Evolutionary conservation across 2,113 vertebrate species (phyloP).

Genomic region (Halichoeres trimaculatus): DNA sequence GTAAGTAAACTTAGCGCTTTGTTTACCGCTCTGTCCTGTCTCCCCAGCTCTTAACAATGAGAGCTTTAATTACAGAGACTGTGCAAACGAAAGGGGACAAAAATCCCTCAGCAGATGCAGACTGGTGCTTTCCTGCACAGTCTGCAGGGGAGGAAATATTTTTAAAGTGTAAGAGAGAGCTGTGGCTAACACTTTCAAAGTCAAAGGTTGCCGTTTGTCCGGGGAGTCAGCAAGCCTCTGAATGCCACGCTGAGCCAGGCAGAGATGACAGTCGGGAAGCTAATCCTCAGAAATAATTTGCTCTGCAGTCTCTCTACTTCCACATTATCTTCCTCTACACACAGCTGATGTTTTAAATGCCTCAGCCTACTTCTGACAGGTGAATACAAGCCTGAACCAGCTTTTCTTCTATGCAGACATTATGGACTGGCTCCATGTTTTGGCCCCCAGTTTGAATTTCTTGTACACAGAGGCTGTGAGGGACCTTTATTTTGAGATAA

Average conservation of each 20-base stretch:
- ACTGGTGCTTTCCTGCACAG: neutral
- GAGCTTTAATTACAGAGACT: conserved; percentile 47
- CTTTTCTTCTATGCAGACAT: conserved; percentile 40
- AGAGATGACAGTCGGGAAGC: conserved; percentile 70
- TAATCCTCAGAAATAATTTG: conserved; percentile 79
- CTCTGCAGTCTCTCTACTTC: conserved; percentile 70
- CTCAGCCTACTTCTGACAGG: conserved; percentile 68
- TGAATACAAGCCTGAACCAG: conserved; percentile 53
- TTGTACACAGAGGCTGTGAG: conserved; percentile 22
- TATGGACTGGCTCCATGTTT: conserved; percentile 41
- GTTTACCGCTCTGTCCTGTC: conserved; percentile 30
- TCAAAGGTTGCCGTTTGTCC: conserved; percentile 65
- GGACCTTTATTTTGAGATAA: conserved; percentile 61
- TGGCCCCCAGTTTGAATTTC: conserved; percentile 49
- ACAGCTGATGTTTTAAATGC: conserved; percentile 64
- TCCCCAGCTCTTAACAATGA: conserved; percentile 27
- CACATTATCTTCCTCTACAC: conserved; percentile 72
- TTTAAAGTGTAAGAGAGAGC: conserved; percentile 3
- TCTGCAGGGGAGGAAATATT: conserved; percentile 6
- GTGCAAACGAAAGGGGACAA: conserved; percentile 25
- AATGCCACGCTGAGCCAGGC: conserved; percentile 58
- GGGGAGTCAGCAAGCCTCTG: conserved; percentile 61
- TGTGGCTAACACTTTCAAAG: conserved; percentile 54
- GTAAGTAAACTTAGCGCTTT: conserved; percentile 46
- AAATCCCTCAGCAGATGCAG: conserved; percentile 25